A percentile compares a stretch with the other conserved stretches of the same genome.
Conservation (phyloP, 2,797 vertebrate species). For the Lagocephalus sceleratus region DNA sequence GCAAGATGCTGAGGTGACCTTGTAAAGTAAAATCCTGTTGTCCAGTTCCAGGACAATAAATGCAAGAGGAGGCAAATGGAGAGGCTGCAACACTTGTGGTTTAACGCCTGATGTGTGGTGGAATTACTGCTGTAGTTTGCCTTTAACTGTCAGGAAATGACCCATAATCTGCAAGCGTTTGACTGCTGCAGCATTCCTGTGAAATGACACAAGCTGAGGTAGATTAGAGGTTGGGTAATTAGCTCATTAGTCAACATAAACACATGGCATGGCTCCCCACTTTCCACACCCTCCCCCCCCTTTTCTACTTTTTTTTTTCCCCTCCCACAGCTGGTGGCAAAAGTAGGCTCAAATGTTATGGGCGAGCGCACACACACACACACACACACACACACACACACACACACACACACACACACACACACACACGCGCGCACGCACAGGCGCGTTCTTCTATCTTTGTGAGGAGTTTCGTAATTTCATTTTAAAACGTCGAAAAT, state of each 20-base stretch:
- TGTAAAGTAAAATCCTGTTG: conserved; percentile 12
- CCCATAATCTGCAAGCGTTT: conserved; percentile 77
- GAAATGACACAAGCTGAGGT: conserved; percentile 82
- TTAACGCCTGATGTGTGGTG: conserved; percentile 63
- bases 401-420: conserved; percentile 22
- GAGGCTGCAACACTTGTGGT: conserved; percentile 58
- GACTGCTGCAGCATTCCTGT: conserved; percentile 80
- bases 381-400: conserved; percentile 20
- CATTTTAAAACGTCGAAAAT: no score
- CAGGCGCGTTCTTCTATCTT: no score
- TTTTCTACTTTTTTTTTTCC: conserved; percentile 8
- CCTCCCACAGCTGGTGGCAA: conserved; percentile 70
- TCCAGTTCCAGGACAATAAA: conserved; percentile 36
- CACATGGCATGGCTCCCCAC: conserved; percentile 70
- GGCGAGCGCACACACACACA: conserved; percentile 12
- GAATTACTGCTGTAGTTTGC: conserved; percentile 69
- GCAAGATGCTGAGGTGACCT: neutral
- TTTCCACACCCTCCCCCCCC: conserved; percentile 43
- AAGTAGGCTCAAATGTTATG: conserved; percentile 37
- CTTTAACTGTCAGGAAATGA: conserved; percentile 83
- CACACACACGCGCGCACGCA: conserved; percentile 33
- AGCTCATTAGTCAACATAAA: conserved; percentile 83
- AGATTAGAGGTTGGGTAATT: conserved; percentile 80
- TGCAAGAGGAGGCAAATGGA: conserved; percentile 59
- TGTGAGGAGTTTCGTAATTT: no score